phyloP scores from a whole-genome alignment of 2,113 vertebrate species.

The Labeo catla region DNA sequence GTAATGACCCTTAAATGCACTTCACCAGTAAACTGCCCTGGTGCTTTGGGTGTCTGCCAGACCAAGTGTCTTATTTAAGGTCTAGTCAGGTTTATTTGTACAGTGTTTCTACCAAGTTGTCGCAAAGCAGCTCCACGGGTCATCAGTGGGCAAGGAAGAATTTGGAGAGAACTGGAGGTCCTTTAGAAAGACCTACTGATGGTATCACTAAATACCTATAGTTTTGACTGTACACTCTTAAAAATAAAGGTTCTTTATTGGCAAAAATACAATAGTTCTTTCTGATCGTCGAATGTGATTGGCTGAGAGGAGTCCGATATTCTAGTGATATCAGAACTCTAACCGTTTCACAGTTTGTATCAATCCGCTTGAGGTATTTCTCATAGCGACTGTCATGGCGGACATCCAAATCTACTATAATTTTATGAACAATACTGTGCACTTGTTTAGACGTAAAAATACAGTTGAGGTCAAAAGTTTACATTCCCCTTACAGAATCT shows the following conservation, averaged over 20 bases:
- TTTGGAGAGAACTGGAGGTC: neutral
- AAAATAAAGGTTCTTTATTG: neutral
- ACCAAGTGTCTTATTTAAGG: slow-evolving; percentile 29
- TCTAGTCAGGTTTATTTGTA: slow-evolving; percentile 1
- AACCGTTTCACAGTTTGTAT: no score
- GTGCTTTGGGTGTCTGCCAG: slow-evolving; percentile 16
- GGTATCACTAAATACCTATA: no score
- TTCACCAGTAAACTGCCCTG: slow-evolving; percentile 9
- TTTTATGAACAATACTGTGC: no score
- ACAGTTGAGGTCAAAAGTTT: no score
- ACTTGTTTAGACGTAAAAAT: no score
- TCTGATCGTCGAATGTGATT: no score
- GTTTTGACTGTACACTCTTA: neutral
- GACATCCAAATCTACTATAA: no score
- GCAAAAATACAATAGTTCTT: neutral
- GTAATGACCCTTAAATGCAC: slow-evolving; percentile 31
- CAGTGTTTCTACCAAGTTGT: neutral
- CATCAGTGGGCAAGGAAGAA: neutral
- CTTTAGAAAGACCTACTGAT: neutral
- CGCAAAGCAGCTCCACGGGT: neutral
- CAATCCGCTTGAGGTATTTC: no score
- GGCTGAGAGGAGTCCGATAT: no score
- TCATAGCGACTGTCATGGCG: no score
- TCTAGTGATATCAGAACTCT: no score
- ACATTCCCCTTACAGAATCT: no score